These are phyloP conservation scores for Crotophaga sulcirostris DNA, from an alignment of 2,113 vertebrate genomes.

Conservation along the genomic window DNA sequence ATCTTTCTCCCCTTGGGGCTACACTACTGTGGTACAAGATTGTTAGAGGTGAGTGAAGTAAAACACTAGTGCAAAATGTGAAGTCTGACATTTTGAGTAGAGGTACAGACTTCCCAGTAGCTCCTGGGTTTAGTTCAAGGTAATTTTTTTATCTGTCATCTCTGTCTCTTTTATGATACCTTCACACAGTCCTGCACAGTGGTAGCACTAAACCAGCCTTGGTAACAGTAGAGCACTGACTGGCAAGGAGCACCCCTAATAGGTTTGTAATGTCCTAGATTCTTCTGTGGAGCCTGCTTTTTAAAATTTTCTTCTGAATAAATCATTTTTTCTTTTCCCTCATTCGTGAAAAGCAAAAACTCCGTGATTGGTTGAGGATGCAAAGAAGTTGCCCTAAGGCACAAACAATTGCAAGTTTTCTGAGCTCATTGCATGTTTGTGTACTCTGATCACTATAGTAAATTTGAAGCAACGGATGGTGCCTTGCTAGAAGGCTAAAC, in stretches of 20 bases:
- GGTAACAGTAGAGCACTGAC: fast-evolving
- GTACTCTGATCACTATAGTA: not conserved
- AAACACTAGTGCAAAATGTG: not conserved
- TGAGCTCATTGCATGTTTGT: not conserved
- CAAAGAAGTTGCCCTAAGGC: not conserved
- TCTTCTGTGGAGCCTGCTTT: not conserved
- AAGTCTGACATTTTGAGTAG: not conserved
- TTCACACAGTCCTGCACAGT: not conserved
- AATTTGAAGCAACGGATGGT: not conserved
- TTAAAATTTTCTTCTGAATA: not conserved
- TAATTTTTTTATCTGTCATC: not conserved
- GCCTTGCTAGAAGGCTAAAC: not conserved
- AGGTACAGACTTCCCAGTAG: not conserved
- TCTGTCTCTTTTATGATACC: not conserved
- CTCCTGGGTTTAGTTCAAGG: not conserved
- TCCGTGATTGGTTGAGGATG: not conserved
- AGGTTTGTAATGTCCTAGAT: not conserved
- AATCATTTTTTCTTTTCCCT: not conserved
- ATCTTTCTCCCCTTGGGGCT: not conserved
- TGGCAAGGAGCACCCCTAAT: not conserved
- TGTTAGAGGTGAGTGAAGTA: not conserved
- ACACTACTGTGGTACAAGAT: not conserved
- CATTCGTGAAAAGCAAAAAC: not conserved
- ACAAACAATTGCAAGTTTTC: not conserved
- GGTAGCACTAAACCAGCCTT: not conserved